Evolutionary conservation across 2,797 vertebrate species (phyloP).

Genomic region (Darevskia mixta): DNA sequence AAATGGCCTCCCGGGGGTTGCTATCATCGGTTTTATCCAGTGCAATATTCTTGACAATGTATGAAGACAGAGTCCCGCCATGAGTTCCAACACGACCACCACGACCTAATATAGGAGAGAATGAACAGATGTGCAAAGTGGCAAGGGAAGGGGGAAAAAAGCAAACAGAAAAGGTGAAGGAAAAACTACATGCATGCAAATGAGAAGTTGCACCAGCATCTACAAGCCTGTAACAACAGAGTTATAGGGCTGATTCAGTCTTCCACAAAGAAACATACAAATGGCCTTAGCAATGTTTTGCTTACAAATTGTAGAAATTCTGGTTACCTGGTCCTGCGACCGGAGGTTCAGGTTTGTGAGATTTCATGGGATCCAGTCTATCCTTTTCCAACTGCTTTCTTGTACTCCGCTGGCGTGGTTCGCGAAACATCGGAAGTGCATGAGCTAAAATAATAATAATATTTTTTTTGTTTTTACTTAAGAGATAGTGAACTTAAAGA

Average conservation of each 20-base stretch:
- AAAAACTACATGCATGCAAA: rapidly evolving
- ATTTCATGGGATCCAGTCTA: constrained; percentile 93
- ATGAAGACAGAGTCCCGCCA: constrained; percentile 94
- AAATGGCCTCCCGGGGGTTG: constrained; percentile 94
- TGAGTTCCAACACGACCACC: constrained; percentile 96
- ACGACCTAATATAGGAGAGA: constrained; percentile 81
- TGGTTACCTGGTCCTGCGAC: constrained; percentile 96
- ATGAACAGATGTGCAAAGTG: background rate
- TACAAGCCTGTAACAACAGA: background rate
- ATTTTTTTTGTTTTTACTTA: background rate
- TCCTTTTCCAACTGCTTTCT: constrained; percentile 98
- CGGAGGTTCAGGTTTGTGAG: constrained; percentile 96
- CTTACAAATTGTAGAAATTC: rapidly evolving
- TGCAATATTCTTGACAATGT: constrained; percentile 98
- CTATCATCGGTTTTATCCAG: constrained; percentile 97
- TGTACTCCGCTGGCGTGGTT: constrained; percentile 95
- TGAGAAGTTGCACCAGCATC: background rate
- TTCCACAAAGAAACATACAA: background rate
- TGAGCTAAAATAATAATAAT: constrained; percentile 83
- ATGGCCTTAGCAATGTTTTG: background rate
- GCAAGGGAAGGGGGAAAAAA: background rate
- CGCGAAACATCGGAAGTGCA: constrained; percentile 97
- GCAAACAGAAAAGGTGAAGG: background rate
- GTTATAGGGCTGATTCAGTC: background rate
- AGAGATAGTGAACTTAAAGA: background rate